Evolutionary conservation across 2,113 vertebrate genomes (phyloP), one percentile per base, ranked within the genome.

Genomic region (Oreochromis tanganicae): DNA sequence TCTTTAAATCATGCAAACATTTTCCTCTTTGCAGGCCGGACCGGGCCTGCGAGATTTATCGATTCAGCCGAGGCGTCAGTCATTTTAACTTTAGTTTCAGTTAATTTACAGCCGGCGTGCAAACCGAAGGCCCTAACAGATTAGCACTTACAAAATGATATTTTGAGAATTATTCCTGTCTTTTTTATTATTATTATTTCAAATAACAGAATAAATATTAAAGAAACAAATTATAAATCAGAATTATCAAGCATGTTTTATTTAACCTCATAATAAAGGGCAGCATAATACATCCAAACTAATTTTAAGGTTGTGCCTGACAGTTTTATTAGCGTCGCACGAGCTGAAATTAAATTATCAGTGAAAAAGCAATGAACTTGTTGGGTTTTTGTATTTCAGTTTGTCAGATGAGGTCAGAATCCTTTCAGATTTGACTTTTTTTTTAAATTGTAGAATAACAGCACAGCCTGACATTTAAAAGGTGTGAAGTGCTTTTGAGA

Each of bases 1-100:
- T 83, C 66, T 89, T 90, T 91, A 86, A 87, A 92, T 89, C 79
- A 81, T 83, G 82, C 68, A 82, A 63, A 83, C 46, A n/a, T 81
- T 80, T 82, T 85, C 17, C 57, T 82, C 13, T 29, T 19, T 59
- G 54, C 78, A 75, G 78, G 63, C 63, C 43, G 10, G 68, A 87
- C 54, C n/a, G 34, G 75, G 75, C 50, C 71, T 3, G 19, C 29
- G 38, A 92, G 87, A 89, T 89, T 87, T 82, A 90, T 91, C 78
- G 88, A 92, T 89, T 87, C 59, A 71, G n/a, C 61, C 1, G 38
- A 78, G 68, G 73, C 89, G 85, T 79, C 88, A 83, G 61, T 91
- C 86, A 81, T 56, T 80, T 87, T 17, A 43, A 55, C 78, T 84
- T 81, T 10, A 80, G 87, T 78, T 86, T 90, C 73, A 84, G 19